These are phyloP conservation scores for Geophilus truncorum DNA, from an alignment of 2,888 invertebrate species.

Conservation along the genomic window DNA sequence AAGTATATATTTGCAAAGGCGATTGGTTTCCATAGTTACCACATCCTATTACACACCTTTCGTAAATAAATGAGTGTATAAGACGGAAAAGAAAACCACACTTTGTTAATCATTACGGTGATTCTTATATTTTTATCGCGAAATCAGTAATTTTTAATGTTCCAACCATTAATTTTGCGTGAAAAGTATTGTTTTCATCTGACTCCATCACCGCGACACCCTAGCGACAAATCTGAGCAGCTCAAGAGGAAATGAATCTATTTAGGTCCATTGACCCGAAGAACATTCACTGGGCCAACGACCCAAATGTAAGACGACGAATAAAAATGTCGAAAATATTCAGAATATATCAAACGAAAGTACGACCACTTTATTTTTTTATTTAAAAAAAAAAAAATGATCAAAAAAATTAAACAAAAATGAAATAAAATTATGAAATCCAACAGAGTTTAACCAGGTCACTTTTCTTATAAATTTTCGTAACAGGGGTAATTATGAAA, in stretches of 20 bases:
- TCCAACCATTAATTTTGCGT: too few relatives aligned
- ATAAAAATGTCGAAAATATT: not conserved
- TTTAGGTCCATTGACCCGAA: not conserved
- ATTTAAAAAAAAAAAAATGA: not conserved
- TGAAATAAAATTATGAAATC: not conserved
- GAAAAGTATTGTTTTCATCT: too few relatives aligned
- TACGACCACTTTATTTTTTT: not conserved
- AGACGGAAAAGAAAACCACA: too few relatives aligned
- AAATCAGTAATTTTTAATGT: too few relatives aligned
- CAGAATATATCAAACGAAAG: not conserved
- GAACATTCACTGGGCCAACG: constrained; percentile 2
- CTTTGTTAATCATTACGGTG: too few relatives aligned
- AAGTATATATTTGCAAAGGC: not conserved
- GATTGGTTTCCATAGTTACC: not conserved
- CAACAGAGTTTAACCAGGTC: not conserved
- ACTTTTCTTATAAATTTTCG: not conserved
- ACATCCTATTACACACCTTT: not conserved
- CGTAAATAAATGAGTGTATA: not conserved
- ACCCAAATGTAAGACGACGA: not conserved
- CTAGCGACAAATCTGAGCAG: not conserved
- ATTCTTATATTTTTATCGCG: too few relatives aligned
- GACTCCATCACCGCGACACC: not conserved
- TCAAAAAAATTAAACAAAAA: not conserved
- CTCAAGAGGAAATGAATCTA: not conserved
- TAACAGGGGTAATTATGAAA: not conserved